Base-by-base conservation (phyloP, 2,113 vertebrate species). In the Elephas maximus region DNA sequence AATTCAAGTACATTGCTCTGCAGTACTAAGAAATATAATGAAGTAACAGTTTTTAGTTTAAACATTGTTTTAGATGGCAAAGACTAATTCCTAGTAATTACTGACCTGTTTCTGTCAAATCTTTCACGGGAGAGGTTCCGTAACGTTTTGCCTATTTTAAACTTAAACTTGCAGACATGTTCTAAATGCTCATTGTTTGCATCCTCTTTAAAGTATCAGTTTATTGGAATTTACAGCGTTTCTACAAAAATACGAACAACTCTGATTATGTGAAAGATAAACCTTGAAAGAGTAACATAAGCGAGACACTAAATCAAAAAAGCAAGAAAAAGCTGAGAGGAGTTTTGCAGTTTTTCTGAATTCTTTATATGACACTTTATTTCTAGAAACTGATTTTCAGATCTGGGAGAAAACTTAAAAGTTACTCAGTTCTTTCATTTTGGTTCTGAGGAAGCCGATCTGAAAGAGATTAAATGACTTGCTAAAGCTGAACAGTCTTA, bases 191-290 rank as follows among this genome's bases (percentile, higher is more conserved):
- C 79, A 71, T 26, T 79, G 44, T 69, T 83, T 88, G 8, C 45
- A 44, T 91, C 17, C 20, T 67, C 41, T 77, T 21, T 81, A 14
- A 33, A 53, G 7, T 91, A 44, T 57, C 8, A 2, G 69, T 79
- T 83, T 93, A n/a, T n/a, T 88, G 93, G 91, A 79, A 90, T 67
- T 91, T 26, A 82, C 12, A 88, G 41, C 57, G 84, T 94, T 41
- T 85, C 67, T 91, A 71, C 11, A 85, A 90, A 88, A 44, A 86
- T 17, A 23, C 63, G 33, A 88, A 74, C 20, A 81, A 30, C 21
- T 57, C 73, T 24, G 48, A 85, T 17, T 21, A 37, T 67, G 7
- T 60, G 33, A 84, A 92, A 80, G 53, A 60, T 44, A 95, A 80
- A 71, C 41, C 33, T 77, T 26, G 11, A 73, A 82, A 53, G n/a